Percentiles rank a stretch among this genome's conserved stretches.
These are phyloP conservation scores for Chloroceryle inda DNA, from an alignment of 2,797 vertebrate genomes.

Conservation along the genomic window DNA sequence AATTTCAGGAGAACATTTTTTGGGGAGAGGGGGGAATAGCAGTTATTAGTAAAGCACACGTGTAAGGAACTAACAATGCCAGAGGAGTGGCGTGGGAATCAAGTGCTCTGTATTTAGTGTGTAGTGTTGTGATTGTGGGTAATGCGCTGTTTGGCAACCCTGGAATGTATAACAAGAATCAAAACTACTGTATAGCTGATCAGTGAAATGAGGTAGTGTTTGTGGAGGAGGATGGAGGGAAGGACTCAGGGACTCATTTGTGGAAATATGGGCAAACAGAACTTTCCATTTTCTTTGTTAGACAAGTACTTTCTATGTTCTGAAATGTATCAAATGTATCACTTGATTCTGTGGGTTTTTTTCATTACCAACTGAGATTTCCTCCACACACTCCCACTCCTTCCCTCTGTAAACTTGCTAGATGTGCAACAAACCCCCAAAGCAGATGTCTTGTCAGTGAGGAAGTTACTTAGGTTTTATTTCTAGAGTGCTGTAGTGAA, in stretches of 20 bases:
- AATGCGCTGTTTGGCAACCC: background rate
- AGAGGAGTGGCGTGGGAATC: background rate
- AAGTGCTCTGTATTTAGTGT: background rate
- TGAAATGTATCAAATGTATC: background rate
- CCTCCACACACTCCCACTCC: too few relatives aligned
- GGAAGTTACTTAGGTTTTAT: background rate
- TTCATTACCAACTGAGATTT: background rate
- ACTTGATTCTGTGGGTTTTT: accelerated
- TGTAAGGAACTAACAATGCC: background rate
- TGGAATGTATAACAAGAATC: background rate
- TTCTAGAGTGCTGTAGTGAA: background rate
- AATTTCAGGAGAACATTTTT: too few relatives aligned
- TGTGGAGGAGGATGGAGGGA: background rate
- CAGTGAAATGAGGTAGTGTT: background rate
- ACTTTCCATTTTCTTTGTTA: background rate
- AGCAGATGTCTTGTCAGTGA: background rate
- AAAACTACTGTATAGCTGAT: background rate
- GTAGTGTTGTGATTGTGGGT: background rate
- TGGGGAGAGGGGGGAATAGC: accelerated
- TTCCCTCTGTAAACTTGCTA: background rate
- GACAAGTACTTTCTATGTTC: background rate
- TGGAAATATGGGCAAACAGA: background rate
- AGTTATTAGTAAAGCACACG: background rate
- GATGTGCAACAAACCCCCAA: background rate
- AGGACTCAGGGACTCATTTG: background rate